These are phyloP conservation scores for Chymomyza caudatula DNA, from an alignment of 2,888 invertebrate genomes.

Conservation along the genomic window DNA sequence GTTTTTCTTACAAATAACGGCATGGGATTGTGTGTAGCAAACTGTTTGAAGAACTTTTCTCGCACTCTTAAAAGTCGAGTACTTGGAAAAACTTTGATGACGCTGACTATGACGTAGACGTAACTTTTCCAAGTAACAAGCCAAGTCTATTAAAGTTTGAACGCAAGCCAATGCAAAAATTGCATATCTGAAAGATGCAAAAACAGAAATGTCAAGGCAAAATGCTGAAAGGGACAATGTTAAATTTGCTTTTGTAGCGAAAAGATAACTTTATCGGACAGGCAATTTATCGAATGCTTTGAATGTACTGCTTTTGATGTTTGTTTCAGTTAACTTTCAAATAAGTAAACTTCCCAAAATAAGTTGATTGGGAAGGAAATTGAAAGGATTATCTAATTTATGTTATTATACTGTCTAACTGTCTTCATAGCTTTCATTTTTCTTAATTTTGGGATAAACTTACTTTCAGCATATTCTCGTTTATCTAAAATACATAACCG, in stretches of 20 bases:
- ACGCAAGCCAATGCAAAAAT: background rate
- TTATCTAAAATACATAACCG: too few species aligned
- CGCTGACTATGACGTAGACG: background rate
- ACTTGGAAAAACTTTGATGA: background rate
- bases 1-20: too few species aligned
- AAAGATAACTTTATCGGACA: background rate
- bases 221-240: background rate
- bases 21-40: background rate
- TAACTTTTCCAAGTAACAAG: background rate
- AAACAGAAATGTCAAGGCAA: background rate
- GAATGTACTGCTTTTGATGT: too few species aligned
- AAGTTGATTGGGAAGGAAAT: too few species aligned
- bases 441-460: too few species aligned
- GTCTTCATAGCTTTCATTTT: too few species aligned
- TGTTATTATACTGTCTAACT: too few species aligned
- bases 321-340: too few species aligned
- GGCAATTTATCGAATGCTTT: background rate
- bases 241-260: background rate
- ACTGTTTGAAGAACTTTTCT: background rate
- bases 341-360: too few species aligned
- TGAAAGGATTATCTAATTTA: too few species aligned
- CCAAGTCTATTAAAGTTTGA: background rate
- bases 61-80: background rate
- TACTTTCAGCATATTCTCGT: too few species aligned
- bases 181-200: background rate